phyloP scores from a whole-genome alignment of 2,888 invertebrate genomes.

The Tenthredo distinguenda region DNA sequence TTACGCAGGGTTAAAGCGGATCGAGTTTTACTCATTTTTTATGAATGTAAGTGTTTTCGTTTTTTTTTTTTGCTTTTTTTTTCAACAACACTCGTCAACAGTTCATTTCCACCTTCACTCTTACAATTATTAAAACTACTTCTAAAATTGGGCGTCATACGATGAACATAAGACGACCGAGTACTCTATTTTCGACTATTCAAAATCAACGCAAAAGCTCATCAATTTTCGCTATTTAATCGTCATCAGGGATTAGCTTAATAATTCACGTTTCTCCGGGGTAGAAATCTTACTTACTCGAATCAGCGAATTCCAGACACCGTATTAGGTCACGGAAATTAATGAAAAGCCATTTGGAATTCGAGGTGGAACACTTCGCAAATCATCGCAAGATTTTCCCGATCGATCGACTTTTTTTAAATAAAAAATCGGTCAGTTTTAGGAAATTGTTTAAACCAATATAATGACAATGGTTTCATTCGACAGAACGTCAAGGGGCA shows the following conservation, averaged over 20 bases:
- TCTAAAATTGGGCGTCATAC: not conserved
- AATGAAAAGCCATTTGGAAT: not conserved
- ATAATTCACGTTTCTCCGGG: not conserved
- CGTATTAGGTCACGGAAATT: not conserved
- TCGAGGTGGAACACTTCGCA: not conserved
- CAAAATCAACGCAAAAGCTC: not conserved
- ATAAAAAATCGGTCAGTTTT: not conserved
- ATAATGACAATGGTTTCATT: not conserved
- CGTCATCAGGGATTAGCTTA: not conserved
- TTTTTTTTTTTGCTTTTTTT: not conserved
- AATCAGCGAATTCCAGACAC: not conserved
- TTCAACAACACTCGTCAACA: not conserved
- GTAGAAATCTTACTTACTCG: not conserved
- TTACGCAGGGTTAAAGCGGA: not conserved
- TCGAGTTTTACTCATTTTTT: not conserved
- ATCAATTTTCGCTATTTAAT: not conserved
- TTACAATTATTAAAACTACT: not conserved
- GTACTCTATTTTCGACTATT: not conserved
- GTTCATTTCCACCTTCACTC: not conserved
- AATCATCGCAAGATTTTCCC: not conserved
- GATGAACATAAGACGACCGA: not conserved
- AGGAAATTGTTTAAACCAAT: not conserved
- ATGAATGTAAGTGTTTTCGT: not conserved
- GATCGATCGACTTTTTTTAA: not conserved
- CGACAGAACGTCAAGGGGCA: not conserved